A percentile compares a stretch with the other conserved stretches of the same genome.
phyloP scores from a whole-genome alignment of 2,888 invertebrate genomes.

The Eretmocerus hayati region DNA sequence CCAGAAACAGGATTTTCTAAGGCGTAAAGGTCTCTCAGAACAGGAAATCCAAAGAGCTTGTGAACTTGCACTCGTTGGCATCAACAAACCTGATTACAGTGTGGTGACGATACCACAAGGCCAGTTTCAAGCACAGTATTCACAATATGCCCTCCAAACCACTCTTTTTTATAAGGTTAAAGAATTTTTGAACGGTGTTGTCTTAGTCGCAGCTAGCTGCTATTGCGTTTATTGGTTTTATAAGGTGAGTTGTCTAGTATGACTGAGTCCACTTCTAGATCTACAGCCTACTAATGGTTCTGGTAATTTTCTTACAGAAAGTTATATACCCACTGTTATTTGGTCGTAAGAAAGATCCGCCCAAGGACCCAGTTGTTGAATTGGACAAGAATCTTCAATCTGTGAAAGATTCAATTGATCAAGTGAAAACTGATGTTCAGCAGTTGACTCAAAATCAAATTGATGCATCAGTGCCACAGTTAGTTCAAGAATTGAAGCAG shows the following conservation, averaged over 20 bases:
- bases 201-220: conserved; percentile 69
- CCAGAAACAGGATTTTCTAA: conserved; percentile 73
- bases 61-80: conserved; percentile 51
- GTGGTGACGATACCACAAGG: conserved; percentile 34
- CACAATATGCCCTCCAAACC: conserved; percentile 36
- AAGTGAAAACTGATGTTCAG: conserved; percentile 61
- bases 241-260: conserved; percentile 53
- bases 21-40: conserved; percentile 69
- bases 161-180: conserved; percentile 52
- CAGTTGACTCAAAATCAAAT: conserved; percentile 36
- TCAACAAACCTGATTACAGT: conserved; percentile 29
- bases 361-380: conserved; percentile 62
- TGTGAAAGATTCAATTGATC: conserved; percentile 59
- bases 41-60: conserved; percentile 69
- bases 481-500: conserved; percentile 42
- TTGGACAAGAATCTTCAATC: conserved; percentile 63
- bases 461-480: conserved; percentile 38
- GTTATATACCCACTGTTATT: conserved; percentile 63
- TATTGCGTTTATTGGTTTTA: conserved; percentile 77
- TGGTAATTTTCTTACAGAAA: conserved; percentile 46
- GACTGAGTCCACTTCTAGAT: background rate
- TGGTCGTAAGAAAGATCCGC: conserved; percentile 59
- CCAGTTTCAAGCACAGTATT: conserved; percentile 28
- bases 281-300: background rate
- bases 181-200: conserved; percentile 65